A percentile compares a stretch with the other conserved stretches of the same genome.
phyloP scores from a whole-genome alignment of 2,797 vertebrate species.

The Sebastes dallii region DNA sequence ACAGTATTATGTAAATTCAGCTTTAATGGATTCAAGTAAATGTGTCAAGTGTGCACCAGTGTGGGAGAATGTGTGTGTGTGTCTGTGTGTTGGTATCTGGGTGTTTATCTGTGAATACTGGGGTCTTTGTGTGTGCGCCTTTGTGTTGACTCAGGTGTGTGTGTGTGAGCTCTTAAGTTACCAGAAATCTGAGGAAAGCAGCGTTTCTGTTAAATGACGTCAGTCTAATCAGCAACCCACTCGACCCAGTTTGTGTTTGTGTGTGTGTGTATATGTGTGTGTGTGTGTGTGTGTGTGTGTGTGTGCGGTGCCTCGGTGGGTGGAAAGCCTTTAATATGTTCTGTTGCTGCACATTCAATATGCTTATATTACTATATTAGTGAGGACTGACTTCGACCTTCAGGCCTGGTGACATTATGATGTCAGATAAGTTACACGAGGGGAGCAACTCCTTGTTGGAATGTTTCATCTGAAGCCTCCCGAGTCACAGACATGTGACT shows the following conservation, averaged over 20 bases:
- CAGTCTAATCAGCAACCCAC: not conserved
- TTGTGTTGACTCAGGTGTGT: not conserved
- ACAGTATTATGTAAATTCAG: conserved; percentile 58
- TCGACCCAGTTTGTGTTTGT: not conserved
- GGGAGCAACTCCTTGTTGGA: not conserved
- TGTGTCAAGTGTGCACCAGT: conserved; percentile 30
- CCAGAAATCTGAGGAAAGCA: conserved; percentile 13
- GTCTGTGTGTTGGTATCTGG: not conserved
- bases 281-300: too few species aligned
- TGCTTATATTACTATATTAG: not conserved
- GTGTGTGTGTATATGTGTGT: not conserved
- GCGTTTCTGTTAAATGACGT: conserved; percentile 8
- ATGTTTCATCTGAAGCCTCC: not conserved
- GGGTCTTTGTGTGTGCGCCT: not conserved
- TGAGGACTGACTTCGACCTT: not conserved
- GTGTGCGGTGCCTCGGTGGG: too few species aligned
- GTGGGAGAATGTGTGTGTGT: not conserved
- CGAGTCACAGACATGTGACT: not conserved
- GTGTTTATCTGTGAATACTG: not conserved
- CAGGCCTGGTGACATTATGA: not conserved
- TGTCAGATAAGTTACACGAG: not conserved
- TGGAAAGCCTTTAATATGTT: too few species aligned
- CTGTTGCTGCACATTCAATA: not conserved
- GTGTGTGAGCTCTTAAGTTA: conserved; percentile 11
- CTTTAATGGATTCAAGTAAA: conserved; percentile 62